These are phyloP conservation scores for Malurus alboscapulatus DNA, from an alignment of 2,113 vertebrate genomes.

Conservation along the genomic window DNA sequence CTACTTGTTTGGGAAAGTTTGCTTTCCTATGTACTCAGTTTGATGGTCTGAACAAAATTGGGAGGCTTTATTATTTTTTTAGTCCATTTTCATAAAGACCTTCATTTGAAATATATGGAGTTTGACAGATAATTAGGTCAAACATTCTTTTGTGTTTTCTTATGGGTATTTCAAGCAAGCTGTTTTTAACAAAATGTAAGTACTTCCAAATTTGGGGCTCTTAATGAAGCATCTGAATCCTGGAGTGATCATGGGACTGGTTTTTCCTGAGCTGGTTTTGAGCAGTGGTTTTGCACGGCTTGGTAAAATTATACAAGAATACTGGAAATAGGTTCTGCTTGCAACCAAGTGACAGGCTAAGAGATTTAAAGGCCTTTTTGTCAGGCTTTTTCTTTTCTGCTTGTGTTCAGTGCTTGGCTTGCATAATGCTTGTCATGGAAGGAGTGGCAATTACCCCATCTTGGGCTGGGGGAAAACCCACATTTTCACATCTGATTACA, in stretches of 20 bases:
- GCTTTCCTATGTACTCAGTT: background rate
- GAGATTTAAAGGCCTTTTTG: conserved; percentile 6
- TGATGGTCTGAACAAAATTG: background rate
- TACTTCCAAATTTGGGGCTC: background rate
- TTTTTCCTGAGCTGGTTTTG: background rate
- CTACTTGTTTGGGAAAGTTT: background rate
- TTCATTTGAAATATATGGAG: background rate
- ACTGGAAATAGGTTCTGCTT: background rate
- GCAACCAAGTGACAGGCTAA: background rate
- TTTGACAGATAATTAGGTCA: conserved; percentile 33
- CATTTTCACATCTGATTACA: conserved; percentile 66
- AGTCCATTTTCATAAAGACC: background rate
- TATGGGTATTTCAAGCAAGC: conserved; percentile 9
- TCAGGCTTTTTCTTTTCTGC: background rate
- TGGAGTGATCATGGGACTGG: background rate
- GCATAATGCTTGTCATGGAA: conserved; percentile 24
- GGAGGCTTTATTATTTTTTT: background rate
- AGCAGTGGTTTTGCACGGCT: background rate
- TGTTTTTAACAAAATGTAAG: conserved; percentile 1
- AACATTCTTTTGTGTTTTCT: conserved; percentile 31
- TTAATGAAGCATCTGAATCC: background rate
- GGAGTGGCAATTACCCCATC: conserved; percentile 61
- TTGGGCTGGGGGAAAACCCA: conserved; percentile 44
- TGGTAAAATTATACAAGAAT: background rate
- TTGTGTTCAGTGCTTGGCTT: conserved; percentile 35